Percentiles rank a stretch among this genome's conserved stretches.
Evolutionary conservation across 1,140 invertebrate species (phyloP).

Genomic region (Heliconius hewitsoni): DNA sequence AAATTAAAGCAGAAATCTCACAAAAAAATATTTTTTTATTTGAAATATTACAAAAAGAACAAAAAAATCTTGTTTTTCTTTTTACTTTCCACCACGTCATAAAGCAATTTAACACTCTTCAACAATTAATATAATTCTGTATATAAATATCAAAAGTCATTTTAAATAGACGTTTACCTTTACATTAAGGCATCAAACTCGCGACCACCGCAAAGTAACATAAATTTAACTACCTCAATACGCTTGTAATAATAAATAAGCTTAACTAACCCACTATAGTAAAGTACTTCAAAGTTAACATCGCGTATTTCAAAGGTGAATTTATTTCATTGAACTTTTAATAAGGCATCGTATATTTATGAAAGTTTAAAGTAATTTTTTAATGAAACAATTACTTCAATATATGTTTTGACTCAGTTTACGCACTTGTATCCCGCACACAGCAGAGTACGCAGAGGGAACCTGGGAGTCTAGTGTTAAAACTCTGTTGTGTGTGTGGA

Average conservation of each 20-base stretch:
- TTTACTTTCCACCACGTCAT: too few species aligned
- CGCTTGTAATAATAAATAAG: not conserved
- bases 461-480: too few species aligned
- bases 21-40: too few species aligned
- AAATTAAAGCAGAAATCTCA: too few species aligned
- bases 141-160: not conserved
- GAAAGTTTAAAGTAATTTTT: not conserved
- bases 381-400: not conserved
- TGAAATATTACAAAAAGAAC: too few species aligned
- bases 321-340: constrained; percentile 9
- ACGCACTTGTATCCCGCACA: too few species aligned
- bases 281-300: constrained; percentile 8
- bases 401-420: not conserved
- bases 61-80: too few species aligned
- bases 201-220: not conserved
- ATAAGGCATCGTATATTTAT: constrained; percentile 8
- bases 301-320: constrained; percentile 3
- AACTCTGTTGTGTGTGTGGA: too few species aligned
- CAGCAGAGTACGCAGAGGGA: too few species aligned
- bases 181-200: not conserved
- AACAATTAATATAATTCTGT: too few species aligned
- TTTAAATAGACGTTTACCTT: not conserved
- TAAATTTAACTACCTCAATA: not conserved
- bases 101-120: too few species aligned
- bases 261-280: not conserved